Conservation (phyloP, 2,888 invertebrate genomes). For the Horisme vitalbata region DNA sequence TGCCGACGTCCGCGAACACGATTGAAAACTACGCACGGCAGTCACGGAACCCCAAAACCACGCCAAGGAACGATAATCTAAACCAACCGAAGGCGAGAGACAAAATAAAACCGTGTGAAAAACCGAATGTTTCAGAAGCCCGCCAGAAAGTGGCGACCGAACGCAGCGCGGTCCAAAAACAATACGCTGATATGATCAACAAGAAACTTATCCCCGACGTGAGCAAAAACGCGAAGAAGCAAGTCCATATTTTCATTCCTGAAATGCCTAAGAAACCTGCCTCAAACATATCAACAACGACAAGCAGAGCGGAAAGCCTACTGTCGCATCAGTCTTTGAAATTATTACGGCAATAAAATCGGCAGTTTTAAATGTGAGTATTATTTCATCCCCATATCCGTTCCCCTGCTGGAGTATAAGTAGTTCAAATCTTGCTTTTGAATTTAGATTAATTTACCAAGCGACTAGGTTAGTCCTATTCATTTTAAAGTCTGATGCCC, state of each 20-base stretch:
- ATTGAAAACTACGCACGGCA: conserved; percentile 78
- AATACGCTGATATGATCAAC: conserved; percentile 69
- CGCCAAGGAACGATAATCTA: conserved; percentile 55
- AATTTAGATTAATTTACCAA: too few species aligned
- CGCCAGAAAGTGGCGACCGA: conserved; percentile 67
- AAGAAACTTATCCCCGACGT: conserved; percentile 72
- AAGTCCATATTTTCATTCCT: conserved; percentile 90
- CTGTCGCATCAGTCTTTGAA: conserved; percentile 54
- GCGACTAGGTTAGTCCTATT: too few species aligned
- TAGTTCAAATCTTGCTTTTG: too few species aligned
- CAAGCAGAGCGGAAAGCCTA: conserved; percentile 63
- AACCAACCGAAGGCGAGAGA: conserved; percentile 48
- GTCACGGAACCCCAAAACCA: conserved; percentile 71
- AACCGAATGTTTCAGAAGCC: conserved; percentile 59
- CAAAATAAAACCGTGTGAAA: conserved; percentile 61
- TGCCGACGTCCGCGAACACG: conserved; percentile 73
- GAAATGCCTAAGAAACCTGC: conserved; percentile 78
- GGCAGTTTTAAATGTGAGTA: conserved; percentile 4
- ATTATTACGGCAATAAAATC: conserved; percentile 42
- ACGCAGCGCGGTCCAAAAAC: conserved; percentile 65
- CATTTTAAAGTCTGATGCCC: too few species aligned
- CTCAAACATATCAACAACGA: conserved; percentile 50
- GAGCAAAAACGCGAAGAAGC: conserved; percentile 78
- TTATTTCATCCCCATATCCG: too few species aligned
- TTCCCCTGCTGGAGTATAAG: too few species aligned